These are phyloP conservation scores for Plemyria rubiginata DNA, from an alignment of 2,888 invertebrate genomes.

Conservation along the genomic window DNA sequence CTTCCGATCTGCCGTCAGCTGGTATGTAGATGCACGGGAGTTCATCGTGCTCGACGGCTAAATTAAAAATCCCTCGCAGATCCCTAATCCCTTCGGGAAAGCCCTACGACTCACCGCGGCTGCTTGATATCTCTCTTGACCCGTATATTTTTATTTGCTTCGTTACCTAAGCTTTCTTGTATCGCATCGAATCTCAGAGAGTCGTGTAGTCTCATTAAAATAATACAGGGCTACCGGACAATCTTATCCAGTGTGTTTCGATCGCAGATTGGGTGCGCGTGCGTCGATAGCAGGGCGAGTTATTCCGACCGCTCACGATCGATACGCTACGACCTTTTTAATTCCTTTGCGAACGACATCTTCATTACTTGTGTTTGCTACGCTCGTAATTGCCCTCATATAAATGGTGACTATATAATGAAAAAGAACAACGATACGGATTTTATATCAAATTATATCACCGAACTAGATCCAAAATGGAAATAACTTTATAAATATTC, in stretches of 20 bases:
- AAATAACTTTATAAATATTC: slow-evolving; percentile 75
- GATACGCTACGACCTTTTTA: slow-evolving; percentile 77
- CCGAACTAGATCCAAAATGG: slow-evolving; percentile 56
- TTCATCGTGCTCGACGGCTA: slow-evolving; percentile 78
- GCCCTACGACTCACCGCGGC: slow-evolving; percentile 65
- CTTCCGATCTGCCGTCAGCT: slow-evolving; percentile 82
- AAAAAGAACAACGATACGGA: slow-evolving; percentile 21
- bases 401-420: slow-evolving; percentile 5
- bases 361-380: slow-evolving; percentile 75
- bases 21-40: slow-evolving; percentile 77
- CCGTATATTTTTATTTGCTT: slow-evolving; percentile 78
- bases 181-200: slow-evolving; percentile 80
- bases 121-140: slow-evolving; percentile 80
- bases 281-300: slow-evolving; percentile 80
- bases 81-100: slow-evolving; percentile 59
- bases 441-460: slow-evolving; percentile 26
- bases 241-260: slow-evolving; percentile 84
- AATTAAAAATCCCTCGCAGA: slow-evolving; percentile 73
- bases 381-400: slow-evolving; percentile 33
- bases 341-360: slow-evolving; percentile 78
- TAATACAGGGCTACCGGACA: slow-evolving; percentile 85
- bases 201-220: slow-evolving; percentile 85
- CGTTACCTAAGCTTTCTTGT: slow-evolving; percentile 81
- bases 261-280: slow-evolving; percentile 84
- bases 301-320: slow-evolving; percentile 80